Percentiles rank a stretch among this genome's conserved stretches.
Conservation (phyloP, 2,113 vertebrate species). For the Rhadina sibilatrix region DNA sequence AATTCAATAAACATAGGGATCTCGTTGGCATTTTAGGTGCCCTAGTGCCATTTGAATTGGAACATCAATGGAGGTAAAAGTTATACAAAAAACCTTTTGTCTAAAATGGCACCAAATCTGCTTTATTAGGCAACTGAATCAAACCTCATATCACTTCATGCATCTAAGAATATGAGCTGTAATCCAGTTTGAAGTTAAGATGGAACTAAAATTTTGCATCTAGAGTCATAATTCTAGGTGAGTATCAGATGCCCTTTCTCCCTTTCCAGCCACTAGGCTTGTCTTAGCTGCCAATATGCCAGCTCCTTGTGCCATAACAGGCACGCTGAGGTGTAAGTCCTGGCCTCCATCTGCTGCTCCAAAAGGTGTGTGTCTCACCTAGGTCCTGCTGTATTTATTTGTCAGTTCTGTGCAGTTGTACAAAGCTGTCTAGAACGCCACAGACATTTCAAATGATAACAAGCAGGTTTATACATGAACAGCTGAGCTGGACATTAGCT, state of each 20-base stretch:
- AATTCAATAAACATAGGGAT: neutral
- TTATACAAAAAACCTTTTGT: neutral
- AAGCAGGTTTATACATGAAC: neutral
- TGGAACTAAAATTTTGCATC: neutral
- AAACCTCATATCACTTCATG: neutral
- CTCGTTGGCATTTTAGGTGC: neutral
- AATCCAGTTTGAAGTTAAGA: neutral
- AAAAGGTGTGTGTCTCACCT: fast-evolving
- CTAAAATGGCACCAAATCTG: neutral
- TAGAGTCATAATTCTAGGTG: neutral
- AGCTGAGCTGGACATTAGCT: neutral
- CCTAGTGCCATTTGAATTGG: neutral
- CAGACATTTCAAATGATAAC: neutral
- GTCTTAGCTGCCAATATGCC: neutral
- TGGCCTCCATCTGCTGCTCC: neutral
- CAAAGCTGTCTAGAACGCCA: neutral
- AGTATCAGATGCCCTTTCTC: neutral
- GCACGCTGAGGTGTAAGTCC: neutral
- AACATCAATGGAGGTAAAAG: neutral
- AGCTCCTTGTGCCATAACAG: neutral
- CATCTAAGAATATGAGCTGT: neutral
- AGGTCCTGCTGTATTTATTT: neutral
- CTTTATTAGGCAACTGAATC: neutral
- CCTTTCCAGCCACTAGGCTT: neutral
- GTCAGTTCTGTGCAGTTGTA: fast-evolving